phyloP scores from a whole-genome alignment of 2,797 vertebrate species.

The Cottoperca gobio region DNA sequence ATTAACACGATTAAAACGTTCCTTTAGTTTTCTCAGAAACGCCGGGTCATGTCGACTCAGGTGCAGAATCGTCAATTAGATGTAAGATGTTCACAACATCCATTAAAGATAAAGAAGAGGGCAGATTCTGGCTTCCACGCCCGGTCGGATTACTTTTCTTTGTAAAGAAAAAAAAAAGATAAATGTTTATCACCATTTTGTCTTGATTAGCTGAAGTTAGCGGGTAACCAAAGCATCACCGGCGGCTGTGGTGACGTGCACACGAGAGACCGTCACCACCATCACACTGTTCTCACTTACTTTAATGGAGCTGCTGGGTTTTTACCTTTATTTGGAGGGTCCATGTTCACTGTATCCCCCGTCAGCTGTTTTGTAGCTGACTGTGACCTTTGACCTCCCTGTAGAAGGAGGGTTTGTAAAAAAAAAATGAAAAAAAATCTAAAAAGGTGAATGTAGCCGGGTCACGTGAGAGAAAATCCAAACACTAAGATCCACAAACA shows the following conservation, averaged over 20 bases:
- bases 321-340: background rate
- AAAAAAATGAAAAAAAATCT: background rate
- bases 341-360: background rate
- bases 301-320: too few relatives aligned
- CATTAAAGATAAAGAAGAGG: background rate
- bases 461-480: background rate
- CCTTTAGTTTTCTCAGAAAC: background rate
- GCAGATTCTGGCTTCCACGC: background rate
- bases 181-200: too few relatives aligned
- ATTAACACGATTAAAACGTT: background rate
- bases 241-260: background rate
- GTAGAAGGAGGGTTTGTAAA: background rate
- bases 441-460: background rate
- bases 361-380: background rate
- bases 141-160: background rate
- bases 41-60: background rate
- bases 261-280: background rate
- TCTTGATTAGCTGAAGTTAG: background rate
- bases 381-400: slow-evolving; percentile 8
- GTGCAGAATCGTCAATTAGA: background rate
- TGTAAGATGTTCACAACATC: background rate
- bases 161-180: too few relatives aligned
- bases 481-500: background rate
- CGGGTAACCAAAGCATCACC: background rate
- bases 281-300: too few relatives aligned